Evolutionary conservation across 2,113 vertebrate genomes (phyloP).

Genomic region (Seriola aureovittata): DNA sequence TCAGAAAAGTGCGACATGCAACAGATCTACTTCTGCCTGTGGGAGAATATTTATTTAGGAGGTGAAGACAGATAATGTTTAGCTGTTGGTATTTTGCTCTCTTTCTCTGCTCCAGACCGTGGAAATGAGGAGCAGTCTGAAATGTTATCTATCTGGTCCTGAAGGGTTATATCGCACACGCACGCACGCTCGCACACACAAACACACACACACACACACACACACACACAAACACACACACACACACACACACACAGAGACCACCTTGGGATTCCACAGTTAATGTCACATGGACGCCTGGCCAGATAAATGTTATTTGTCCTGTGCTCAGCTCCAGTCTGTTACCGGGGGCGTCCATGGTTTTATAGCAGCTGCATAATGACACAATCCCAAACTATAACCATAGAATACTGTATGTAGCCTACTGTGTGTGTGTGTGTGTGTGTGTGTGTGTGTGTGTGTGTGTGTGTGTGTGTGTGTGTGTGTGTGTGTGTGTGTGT

Average conservation of each 20-base stretch:
- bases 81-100: conserved; percentile 53
- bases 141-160: conserved; percentile 66
- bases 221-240: conserved; percentile 6
- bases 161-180: conserved; percentile 46
- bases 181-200: conserved; percentile 1
- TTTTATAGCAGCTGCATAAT: conserved; percentile 46
- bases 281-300: conserved; percentile 53
- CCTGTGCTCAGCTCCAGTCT: conserved; percentile 44
- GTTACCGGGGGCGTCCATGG: conserved; percentile 45
- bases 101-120: conserved; percentile 44
- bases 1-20: background rate
- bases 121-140: conserved; percentile 60
- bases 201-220: conserved; percentile 20
- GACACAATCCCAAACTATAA: conserved; percentile 19
- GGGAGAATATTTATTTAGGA: conserved; percentile 36
- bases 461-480: conserved; percentile 18
- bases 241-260: conserved; percentile 23
- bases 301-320: conserved; percentile 67
- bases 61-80: conserved; percentile 54
- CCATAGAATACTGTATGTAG: conserved; percentile 8
- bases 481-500: background rate
- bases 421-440: background rate
- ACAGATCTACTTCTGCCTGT: conserved; percentile 14
- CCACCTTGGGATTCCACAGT: conserved; percentile 50
- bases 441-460: conserved; percentile 14